Percentiles rank a stretch among this genome's conserved stretches.
phyloP scores from a whole-genome alignment of 2,888 invertebrate genomes.

The Brachylomia viminalis region DNA sequence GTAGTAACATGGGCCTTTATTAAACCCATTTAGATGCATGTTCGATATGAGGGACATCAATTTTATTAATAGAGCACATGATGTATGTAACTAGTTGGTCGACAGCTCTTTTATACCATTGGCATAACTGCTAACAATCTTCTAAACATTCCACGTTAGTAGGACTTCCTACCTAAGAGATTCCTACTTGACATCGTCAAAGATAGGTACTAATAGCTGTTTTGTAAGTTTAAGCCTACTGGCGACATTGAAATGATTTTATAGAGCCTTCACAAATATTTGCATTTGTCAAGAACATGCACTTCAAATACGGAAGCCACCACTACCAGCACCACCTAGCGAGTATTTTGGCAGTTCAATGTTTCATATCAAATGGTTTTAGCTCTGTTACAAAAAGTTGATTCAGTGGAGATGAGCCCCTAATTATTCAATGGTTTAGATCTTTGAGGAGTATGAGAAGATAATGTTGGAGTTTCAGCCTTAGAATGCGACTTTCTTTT shows the following conservation, averaged over 20 bases:
- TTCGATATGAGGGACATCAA: slow-evolving; percentile 15
- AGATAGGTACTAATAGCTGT: background rate
- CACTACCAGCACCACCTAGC: background rate
- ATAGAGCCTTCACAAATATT: background rate
- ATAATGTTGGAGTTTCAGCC: background rate
- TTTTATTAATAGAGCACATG: slow-evolving; percentile 16
- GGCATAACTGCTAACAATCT: background rate
- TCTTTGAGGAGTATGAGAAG: background rate
- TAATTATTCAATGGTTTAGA: background rate
- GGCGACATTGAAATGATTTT: background rate
- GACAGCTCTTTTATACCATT: background rate
- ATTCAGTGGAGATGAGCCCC: background rate
- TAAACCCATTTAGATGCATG: slow-evolving; percentile 53
- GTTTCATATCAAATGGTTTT: background rate
- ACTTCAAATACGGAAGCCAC: slow-evolving; percentile 5
- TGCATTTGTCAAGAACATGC: slow-evolving; percentile 12
- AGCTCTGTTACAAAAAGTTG: too few relatives aligned
- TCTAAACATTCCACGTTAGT: background rate
- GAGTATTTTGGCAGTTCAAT: background rate
- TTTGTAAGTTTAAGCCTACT: background rate
- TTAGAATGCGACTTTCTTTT: slow-evolving; percentile 16
- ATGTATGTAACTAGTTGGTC: background rate
- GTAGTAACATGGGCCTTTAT: slow-evolving; percentile 40
- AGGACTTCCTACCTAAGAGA: background rate
- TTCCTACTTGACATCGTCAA: background rate